Evolutionary conservation across 1,140 invertebrate species (phyloP).

Genomic region (Cepaea nemoralis): DNA sequence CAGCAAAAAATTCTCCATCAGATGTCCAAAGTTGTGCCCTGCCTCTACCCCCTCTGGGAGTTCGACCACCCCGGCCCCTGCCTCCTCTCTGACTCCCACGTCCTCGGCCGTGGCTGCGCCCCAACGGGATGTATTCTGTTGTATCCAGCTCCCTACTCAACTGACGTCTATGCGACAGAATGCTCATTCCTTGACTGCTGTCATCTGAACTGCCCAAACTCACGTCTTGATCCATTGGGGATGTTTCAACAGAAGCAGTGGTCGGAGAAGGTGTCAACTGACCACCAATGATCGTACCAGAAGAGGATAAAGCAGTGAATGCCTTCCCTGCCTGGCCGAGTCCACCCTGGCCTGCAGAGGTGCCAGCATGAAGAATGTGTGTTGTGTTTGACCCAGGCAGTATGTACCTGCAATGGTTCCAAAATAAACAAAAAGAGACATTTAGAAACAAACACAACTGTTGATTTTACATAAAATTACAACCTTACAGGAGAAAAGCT

Average conservation of each 20-base stretch:
- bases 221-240: slow-evolving; percentile 23
- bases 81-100: background rate
- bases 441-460: too few relatives aligned
- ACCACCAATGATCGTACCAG: slow-evolving; percentile 40
- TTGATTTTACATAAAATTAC: too few relatives aligned
- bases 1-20: background rate
- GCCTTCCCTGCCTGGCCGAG: slow-evolving; percentile 11
- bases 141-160: background rate
- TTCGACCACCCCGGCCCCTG: background rate
- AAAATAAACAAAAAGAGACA: background rate
- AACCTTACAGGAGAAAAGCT: too few relatives aligned
- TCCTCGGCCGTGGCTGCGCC: background rate
- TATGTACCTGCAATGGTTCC: slow-evolving; percentile 30
- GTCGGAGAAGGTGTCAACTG: slow-evolving; percentile 34
- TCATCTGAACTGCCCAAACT: background rate
- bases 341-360: background rate
- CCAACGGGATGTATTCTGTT: slow-evolving; percentile 33
- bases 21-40: slow-evolving; percentile 15
- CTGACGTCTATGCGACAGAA: background rate
- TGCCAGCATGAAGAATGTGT: slow-evolving; percentile 31
- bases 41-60: slow-evolving; percentile 2
- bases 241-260: background rate
- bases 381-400: slow-evolving; percentile 33
- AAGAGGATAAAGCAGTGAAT: slow-evolving; percentile 35
- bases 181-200: background rate